Percentiles rank a stretch among this genome's conserved stretches.
Evolutionary conservation across 2,888 invertebrate species (phyloP).

Genomic region (Smittia aterrima): DNA sequence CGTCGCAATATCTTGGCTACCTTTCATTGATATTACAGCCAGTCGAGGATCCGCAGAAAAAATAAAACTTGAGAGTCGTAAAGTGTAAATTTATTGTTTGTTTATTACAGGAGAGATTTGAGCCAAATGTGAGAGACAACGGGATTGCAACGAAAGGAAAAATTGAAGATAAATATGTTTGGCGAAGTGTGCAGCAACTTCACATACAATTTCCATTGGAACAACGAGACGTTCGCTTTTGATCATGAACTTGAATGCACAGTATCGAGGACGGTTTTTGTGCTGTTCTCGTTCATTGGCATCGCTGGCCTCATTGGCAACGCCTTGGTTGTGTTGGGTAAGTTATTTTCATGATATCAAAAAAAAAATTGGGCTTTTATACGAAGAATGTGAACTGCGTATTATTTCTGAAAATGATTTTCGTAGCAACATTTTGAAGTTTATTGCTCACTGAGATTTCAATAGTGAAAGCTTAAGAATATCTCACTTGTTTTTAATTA

Average conservation of each 20-base stretch:
- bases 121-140: background rate
- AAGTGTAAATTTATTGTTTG: background rate
- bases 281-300: conserved; percentile 82
- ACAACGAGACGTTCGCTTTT: conserved; percentile 18
- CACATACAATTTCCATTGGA: conserved; percentile 21
- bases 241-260: conserved; percentile 57
- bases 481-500: too few relatives aligned
- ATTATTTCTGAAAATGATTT: too few relatives aligned
- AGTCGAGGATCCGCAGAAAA: too few relatives aligned
- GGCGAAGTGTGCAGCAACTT: conserved; percentile 32
- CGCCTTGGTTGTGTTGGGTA: conserved; percentile 73
- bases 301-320: conserved; percentile 88
- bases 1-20: background rate
- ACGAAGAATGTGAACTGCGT: too few relatives aligned
- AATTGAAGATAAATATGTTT: conserved; percentile 14
- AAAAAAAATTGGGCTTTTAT: background rate
- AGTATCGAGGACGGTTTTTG: conserved; percentile 71
- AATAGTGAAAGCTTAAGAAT: too few relatives aligned
- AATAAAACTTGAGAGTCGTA: background rate
- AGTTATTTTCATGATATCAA: too few relatives aligned
- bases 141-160: background rate
- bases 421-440: too few relatives aligned
- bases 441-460: too few relatives aligned
- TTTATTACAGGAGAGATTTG: background rate
- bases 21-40: too few relatives aligned